Conservation (phyloP, 2,888 invertebrate genomes). For the Homarus gammarus region DNA sequence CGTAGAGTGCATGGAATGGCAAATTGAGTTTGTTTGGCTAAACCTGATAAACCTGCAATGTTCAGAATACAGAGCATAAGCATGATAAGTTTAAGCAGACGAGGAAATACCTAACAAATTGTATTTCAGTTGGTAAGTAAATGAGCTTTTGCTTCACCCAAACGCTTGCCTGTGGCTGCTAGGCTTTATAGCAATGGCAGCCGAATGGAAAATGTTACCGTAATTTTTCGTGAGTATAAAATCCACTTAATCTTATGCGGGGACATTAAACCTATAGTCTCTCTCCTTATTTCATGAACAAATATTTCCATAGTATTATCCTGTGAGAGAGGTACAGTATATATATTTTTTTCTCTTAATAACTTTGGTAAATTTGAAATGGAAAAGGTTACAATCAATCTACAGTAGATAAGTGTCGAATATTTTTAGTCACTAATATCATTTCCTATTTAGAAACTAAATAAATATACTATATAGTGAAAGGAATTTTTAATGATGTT, state of each 20-base stretch:
- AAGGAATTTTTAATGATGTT: no score
- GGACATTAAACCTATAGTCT: no score
- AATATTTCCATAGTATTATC: no score
- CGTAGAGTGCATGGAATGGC: constrained; percentile 57
- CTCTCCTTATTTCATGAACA: no score
- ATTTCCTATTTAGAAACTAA: no score
- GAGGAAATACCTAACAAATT: constrained; percentile 18
- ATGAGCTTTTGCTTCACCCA: constrained; percentile 20
- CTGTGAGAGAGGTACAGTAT: no score
- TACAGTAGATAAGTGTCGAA: no score
- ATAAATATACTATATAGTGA: no score
- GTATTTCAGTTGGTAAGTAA: constrained; percentile 38
- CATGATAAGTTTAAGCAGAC: constrained; percentile 48
- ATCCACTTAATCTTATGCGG: not conserved
- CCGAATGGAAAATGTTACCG: constrained; percentile 20
- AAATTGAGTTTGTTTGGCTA: constrained; percentile 44
- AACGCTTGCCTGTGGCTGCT: constrained; percentile 48
- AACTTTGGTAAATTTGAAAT: no score
- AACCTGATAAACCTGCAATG: constrained; percentile 37
- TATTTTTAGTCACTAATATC: no score
- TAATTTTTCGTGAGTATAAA: not conserved
- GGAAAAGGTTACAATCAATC: no score
- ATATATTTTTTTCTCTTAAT: no score
- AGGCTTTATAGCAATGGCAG: constrained; percentile 36
- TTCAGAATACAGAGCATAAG: constrained; percentile 38